Base-by-base conservation (phyloP, 37 sponge, comb jelly and placozoan genomes). In the Corticium candelabrum region DNA sequence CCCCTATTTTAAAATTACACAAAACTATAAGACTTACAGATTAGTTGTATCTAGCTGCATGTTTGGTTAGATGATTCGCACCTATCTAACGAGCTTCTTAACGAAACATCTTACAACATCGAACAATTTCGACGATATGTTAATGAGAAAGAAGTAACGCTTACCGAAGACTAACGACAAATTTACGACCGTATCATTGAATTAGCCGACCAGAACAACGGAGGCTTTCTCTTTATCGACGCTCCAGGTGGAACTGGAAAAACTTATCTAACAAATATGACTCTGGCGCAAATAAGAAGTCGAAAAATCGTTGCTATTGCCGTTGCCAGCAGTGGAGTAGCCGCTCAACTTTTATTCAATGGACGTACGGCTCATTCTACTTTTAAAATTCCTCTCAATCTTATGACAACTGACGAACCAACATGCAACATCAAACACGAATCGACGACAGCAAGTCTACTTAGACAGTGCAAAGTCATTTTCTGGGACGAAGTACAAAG, bases 191-290 rank as follows among this genome's bases (percentile, higher is more conserved):
- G 1, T 1, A 32, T 81, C n/a, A 77, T 15, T 11, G 5, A 74
- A 27, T 35, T 27, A 0, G 50, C 76, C 1, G 5, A 76, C 15
- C 4, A 1, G 37, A 37, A 35, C 36, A 3, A 75, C 2, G 74
- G 82, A 37, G 82, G 82, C 1, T 3, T 81, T 30, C 1, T 83
- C 27, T 84, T 62, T 1, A 11, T 80, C 3, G 80, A 79, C 43
- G 76, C 70, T 4, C 79, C 77, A 40, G 77, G 69, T 34, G 84
- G 84, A 57, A 78, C 69, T 29, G 84, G 84, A 0, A 84, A 84
- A 76, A 84, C 80, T 5, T 68, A 78, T n/a, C 27, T 84, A 15
- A 79, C 79, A 35, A 84, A 84, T 34, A 4, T 74, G 5, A 37
- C 77, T 34, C 40, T 37, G 1, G 80, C 85, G 38, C 32, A 56